A percentile compares a stretch with the other conserved stretches of the same genome.
These are phyloP conservation scores for Thymallus thymallus DNA, from an alignment of 2,113 vertebrate species.

Conservation along the genomic window DNA sequence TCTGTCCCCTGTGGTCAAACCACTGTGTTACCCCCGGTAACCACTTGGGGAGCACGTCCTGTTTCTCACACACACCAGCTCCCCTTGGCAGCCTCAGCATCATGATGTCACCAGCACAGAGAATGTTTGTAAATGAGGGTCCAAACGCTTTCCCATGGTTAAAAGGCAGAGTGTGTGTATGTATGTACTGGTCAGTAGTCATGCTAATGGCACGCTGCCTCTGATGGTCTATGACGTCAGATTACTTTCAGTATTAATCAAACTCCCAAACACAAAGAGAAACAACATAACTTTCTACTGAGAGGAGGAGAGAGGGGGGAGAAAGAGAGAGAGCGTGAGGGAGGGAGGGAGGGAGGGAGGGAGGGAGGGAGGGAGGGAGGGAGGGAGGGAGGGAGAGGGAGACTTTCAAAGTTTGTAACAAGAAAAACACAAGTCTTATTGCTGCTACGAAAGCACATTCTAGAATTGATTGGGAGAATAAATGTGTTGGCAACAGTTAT, in stretches of 20 bases:
- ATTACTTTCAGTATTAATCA: neutral
- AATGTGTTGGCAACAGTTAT: too few species aligned
- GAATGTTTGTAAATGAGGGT: neutral
- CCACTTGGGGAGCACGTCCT: neutral
- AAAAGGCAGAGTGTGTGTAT: conserved; percentile 1
- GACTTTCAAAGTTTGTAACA: too few species aligned
- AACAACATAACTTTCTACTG: neutral
- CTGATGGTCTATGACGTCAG: neutral
- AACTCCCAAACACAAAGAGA: neutral
- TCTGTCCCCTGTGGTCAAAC: neutral
- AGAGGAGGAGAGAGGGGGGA: too few species aligned
- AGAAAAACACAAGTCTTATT: too few species aligned
- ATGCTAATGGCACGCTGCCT: neutral
- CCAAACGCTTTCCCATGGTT: neutral
- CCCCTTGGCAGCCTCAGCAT: neutral
- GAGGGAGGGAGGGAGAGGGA: too few species aligned
- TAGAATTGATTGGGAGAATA: too few species aligned
- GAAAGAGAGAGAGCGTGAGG: too few species aligned
- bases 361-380: too few species aligned
- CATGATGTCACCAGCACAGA: neutral
- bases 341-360: too few species aligned
- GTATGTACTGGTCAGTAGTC: neutral
- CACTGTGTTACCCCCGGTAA: neutral
- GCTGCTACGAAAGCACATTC: too few species aligned
- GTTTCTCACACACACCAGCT: neutral